Conservation (phyloP, 1,140 invertebrate genomes). For the Pachypeltis micranthus region DNA sequence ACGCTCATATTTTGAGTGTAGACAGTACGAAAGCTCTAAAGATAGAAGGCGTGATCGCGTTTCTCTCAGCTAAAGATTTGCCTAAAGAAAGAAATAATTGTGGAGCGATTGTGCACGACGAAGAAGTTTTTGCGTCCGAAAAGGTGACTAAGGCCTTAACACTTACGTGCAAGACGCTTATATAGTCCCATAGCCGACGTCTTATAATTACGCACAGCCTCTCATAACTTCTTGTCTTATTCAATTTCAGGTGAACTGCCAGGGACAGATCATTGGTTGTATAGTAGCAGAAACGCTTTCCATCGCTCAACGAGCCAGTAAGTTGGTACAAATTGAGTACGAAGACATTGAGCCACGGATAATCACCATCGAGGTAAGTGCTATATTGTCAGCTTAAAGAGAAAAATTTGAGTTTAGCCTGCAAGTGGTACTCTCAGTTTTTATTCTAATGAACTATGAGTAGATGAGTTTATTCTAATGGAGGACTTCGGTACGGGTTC, state of each 20-base stretch:
- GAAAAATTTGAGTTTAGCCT: no score
- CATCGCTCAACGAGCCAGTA: conserved; percentile 60
- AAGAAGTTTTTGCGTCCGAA: conserved; percentile 58
- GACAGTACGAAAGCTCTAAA: conserved; percentile 58
- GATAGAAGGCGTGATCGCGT: conserved; percentile 59
- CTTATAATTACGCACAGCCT: no score
- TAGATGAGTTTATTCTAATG: no score
- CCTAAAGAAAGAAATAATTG: conserved; percentile 45
- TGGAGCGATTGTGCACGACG: conserved; percentile 62
- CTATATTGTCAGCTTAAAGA: no score
- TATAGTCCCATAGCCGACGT: no score
- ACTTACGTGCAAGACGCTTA: no score
- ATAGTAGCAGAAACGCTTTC: conserved; percentile 59
- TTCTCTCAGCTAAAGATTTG: conserved; percentile 61
- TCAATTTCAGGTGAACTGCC: conserved; percentile 48
- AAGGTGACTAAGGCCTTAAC: no score
- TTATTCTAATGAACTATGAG: no score
- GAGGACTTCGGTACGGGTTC: no score
- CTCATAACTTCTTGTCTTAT: no score
- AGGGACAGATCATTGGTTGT: conserved; percentile 67
- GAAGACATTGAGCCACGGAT: conserved; percentile 62
- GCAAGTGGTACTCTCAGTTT: no score
- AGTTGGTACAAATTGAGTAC: conserved; percentile 60
- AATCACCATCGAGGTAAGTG: conserved; percentile 60
- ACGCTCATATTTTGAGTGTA: conserved; percentile 66